These are phyloP conservation scores for Eira barbara DNA, from an alignment of 2,113 vertebrate species.

Conservation along the genomic window DNA sequence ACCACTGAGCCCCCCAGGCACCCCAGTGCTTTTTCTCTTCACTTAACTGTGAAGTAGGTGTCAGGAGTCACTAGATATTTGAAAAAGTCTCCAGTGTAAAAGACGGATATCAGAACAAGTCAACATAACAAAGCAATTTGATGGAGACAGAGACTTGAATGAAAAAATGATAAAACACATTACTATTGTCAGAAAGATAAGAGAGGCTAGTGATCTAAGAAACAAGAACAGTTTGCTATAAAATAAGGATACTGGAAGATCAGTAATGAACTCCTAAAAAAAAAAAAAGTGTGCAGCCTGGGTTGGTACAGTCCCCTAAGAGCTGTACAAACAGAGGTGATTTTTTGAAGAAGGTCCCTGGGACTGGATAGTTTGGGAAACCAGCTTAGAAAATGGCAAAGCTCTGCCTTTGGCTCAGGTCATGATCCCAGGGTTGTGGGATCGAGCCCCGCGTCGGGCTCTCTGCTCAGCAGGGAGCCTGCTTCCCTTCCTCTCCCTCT, in stretches of 20 bases:
- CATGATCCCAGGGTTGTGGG: too few relatives aligned
- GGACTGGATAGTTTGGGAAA: neutral
- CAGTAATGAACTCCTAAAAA: neutral
- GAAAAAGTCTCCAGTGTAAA: neutral
- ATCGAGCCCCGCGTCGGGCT: too few relatives aligned
- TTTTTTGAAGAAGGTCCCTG: neutral
- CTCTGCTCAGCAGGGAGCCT: too few relatives aligned
- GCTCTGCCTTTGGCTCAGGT: too few relatives aligned
- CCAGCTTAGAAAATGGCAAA: neutral
- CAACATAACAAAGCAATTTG: neutral
- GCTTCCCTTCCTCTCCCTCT: too few relatives aligned
- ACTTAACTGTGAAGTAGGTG: neutral
- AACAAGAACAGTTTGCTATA: neutral
- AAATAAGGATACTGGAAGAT: neutral
- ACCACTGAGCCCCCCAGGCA: neutral
- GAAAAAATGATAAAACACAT: neutral
- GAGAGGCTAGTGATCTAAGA: neutral
- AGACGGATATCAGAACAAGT: neutral
- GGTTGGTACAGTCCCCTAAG: too few relatives aligned
- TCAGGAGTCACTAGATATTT: neutral
- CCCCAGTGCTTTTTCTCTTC: neutral
- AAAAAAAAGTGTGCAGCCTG: neutral
- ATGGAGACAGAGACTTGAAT: neutral
- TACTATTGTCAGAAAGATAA: neutral
- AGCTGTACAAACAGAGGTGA: neutral